phyloP scores from a whole-genome alignment of 2,888 invertebrate genomes.

The Acronicta psi region DNA sequence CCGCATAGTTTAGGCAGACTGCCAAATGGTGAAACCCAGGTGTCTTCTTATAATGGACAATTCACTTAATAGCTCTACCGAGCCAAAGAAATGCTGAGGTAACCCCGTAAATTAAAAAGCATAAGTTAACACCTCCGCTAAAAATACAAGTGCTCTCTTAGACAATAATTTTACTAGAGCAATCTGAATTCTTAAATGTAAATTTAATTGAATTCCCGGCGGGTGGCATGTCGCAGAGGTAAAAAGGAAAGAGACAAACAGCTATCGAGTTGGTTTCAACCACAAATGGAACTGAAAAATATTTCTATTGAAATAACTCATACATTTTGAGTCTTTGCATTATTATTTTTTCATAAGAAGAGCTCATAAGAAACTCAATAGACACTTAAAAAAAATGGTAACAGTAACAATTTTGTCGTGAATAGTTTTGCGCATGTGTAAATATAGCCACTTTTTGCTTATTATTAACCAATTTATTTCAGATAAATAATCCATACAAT shows the following conservation, averaged over 20 bases:
- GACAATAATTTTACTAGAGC: slow-evolving; percentile 22
- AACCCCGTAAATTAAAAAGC: slow-evolving; percentile 56
- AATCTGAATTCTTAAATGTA: slow-evolving; percentile 34
- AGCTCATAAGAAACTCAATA: too few species aligned
- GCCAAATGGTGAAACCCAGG: slow-evolving; percentile 62
- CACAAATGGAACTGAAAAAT: slow-evolving; percentile 24
- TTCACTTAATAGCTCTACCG: slow-evolving; percentile 40
- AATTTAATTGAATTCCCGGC: slow-evolving; percentile 42
- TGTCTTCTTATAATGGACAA: slow-evolving; percentile 59
- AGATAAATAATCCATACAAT: too few species aligned
- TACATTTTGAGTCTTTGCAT: background rate
- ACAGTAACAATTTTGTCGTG: too few species aligned
- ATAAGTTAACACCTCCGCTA: slow-evolving; percentile 48
- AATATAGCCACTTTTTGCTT: too few species aligned
- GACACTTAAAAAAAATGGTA: too few species aligned
- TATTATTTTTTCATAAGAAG: too few species aligned
- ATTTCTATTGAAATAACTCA: slow-evolving; percentile 1
- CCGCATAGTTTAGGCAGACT: slow-evolving; percentile 51
- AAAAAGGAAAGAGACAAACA: slow-evolving; percentile 32
- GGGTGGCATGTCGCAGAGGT: slow-evolving; percentile 19
- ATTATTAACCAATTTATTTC: too few species aligned
- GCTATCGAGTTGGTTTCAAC: slow-evolving; percentile 9
- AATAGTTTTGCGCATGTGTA: too few species aligned
- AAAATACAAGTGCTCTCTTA: slow-evolving; percentile 30
- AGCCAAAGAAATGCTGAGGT: slow-evolving; percentile 32